These are phyloP conservation scores for Spea hammondii DNA, from an alignment of 2,797 vertebrate species.

Conservation along the genomic window DNA sequence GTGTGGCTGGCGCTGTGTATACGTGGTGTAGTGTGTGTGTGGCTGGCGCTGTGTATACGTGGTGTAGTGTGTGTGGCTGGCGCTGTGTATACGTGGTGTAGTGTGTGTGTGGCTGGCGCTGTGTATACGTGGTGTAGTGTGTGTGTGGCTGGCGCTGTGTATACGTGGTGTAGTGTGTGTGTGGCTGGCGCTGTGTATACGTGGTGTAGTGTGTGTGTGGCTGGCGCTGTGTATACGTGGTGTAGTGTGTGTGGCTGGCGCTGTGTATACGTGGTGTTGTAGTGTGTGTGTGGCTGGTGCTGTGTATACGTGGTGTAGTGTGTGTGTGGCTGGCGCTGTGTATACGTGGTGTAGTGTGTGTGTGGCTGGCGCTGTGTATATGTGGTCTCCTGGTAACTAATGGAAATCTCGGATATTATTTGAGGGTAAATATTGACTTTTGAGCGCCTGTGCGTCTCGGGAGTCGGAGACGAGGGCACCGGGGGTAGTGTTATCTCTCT, in stretches of 20 bases:
- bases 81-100: background rate
- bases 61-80: background rate
- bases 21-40: no score
- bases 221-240: background rate
- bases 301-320: background rate
- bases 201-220: background rate
- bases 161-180: no score
- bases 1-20: no score
- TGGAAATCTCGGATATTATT: slow-evolving; percentile 24
- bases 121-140: no score
- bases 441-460: background rate
- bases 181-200: no score
- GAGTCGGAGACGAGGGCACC: background rate
- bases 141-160: no score
- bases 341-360: background rate
- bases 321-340: background rate
- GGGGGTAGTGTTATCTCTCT: background rate
- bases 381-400: background rate
- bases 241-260: background rate
- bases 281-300: background rate
- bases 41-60: no score
- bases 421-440: slow-evolving; percentile 29
- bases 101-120: background rate
- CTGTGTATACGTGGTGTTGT: background rate
- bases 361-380: no score